Conservation (phyloP, 2,888 invertebrate genomes). For the Thereva unica region DNA sequence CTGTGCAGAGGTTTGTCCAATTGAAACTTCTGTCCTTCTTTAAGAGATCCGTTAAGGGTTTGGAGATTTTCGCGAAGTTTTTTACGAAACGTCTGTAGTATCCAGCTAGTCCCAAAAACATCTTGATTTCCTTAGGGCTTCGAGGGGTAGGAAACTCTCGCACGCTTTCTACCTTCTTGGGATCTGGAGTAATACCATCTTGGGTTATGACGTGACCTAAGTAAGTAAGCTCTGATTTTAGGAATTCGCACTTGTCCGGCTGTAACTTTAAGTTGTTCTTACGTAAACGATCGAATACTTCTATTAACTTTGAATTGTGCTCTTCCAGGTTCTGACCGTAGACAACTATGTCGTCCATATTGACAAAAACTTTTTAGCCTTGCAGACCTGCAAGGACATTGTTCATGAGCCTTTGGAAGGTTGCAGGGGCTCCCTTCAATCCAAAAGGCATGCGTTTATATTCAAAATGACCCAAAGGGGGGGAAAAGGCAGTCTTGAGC, state of each 20-base stretch:
- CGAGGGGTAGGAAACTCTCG: slow-evolving; percentile 37
- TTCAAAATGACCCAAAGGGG: slow-evolving; percentile 50
- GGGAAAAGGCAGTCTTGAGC: slow-evolving; percentile 52
- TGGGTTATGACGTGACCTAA: slow-evolving; percentile 48
- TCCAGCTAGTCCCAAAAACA: slow-evolving; percentile 43
- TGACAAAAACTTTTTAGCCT: slow-evolving; percentile 39
- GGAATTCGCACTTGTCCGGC: slow-evolving; percentile 44
- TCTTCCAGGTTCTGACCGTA: slow-evolving; percentile 46
- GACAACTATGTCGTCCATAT: slow-evolving; percentile 50
- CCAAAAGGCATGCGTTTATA: slow-evolving; percentile 53
- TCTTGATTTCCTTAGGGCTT: slow-evolving; percentile 44
- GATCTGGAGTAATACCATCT: slow-evolving; percentile 42
- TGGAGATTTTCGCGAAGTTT: slow-evolving; percentile 32
- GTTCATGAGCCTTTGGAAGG: slow-evolving; percentile 54
- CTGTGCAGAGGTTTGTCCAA: slow-evolving; percentile 29
- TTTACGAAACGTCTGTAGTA: slow-evolving; percentile 40
- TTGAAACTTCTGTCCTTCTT: slow-evolving; percentile 16
- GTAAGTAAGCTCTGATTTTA: slow-evolving; percentile 39
- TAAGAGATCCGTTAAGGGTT: slow-evolving; percentile 21
- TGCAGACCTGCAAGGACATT: slow-evolving; percentile 49
- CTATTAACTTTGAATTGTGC: slow-evolving; percentile 43
- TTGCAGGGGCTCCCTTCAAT: slow-evolving; percentile 55
- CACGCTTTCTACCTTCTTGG: slow-evolving; percentile 21
- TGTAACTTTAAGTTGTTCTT: slow-evolving; percentile 45
- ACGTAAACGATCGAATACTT: slow-evolving; percentile 44